A percentile compares a stretch with the other conserved stretches of the same genome.
phyloP scores from a whole-genome alignment of 2,888 invertebrate genomes.

The Drosophila neotestacea region DNA sequence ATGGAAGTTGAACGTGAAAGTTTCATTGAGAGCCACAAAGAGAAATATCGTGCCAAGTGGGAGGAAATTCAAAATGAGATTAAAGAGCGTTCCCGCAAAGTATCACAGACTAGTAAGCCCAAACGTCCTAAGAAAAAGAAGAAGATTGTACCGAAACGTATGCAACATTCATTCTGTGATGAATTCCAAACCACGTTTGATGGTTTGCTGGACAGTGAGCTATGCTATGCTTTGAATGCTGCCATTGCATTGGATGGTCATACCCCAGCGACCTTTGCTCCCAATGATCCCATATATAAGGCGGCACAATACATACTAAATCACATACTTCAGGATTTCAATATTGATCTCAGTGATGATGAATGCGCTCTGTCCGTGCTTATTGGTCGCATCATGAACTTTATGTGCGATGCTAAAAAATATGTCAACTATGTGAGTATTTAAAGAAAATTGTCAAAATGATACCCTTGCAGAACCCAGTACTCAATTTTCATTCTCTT shows the following conservation, averaged over 20 bases:
- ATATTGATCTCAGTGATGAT: constrained; percentile 79
- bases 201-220: constrained; percentile 72
- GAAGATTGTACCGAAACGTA: constrained; percentile 7
- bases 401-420: constrained; percentile 78
- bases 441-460: too few relatives aligned
- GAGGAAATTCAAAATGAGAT: constrained; percentile 66
- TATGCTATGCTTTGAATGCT: constrained; percentile 79
- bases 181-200: constrained; percentile 72
- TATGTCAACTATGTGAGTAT: constrained; percentile 79
- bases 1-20: constrained; percentile 50
- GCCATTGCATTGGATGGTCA: constrained; percentile 75
- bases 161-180: constrained; percentile 48
- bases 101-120: constrained; percentile 8
- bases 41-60: constrained; percentile 69
- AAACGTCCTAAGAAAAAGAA: constrained; percentile 39
- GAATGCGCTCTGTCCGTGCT: constrained; percentile 56
- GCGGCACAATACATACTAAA: constrained; percentile 83
- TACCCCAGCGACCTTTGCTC: constrained; percentile 57
- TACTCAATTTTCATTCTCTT: background rate
- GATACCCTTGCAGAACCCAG: too few relatives aligned
- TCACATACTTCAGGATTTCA: constrained; percentile 76
- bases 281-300: constrained; percentile 81
- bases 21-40: constrained; percentile 74
- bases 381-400: constrained; percentile 63
- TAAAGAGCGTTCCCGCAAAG: constrained; percentile 34